phyloP scores from a whole-genome alignment of 1,140 invertebrate species.

The Trypoxylus dichotomus region DNA sequence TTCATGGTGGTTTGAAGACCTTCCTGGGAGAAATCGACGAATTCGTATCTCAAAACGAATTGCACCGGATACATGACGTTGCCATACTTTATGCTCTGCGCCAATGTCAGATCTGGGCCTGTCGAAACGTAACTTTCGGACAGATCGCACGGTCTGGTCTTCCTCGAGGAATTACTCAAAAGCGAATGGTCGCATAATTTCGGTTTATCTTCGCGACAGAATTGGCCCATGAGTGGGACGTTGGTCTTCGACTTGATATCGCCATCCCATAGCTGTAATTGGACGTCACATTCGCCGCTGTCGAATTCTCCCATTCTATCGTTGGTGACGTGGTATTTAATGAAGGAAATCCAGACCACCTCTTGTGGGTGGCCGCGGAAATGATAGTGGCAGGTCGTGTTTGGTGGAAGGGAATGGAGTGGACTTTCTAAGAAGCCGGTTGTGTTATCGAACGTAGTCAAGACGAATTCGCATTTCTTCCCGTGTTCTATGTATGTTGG shows the following conservation, averaged over 20 bases:
- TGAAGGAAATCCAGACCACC: conserved; percentile 82
- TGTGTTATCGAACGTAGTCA: conserved; percentile 72
- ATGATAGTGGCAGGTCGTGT: conserved; percentile 85
- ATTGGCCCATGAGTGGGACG: conserved; percentile 68
- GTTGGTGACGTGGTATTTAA: conserved; percentile 75
- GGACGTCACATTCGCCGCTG: conserved; percentile 70
- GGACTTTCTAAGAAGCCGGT: conserved; percentile 78
- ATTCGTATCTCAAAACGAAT: conserved; percentile 79
- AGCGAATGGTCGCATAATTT: conserved; percentile 74
- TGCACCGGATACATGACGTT: conserved; percentile 76
- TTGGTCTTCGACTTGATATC: conserved; percentile 55
- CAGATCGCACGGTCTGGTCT: conserved; percentile 72
- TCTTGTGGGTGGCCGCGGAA: conserved; percentile 72
- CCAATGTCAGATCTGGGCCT: conserved; percentile 70
- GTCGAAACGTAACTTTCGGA: conserved; percentile 77
- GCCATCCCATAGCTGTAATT: conserved; percentile 75
- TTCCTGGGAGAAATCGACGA: conserved; percentile 68
- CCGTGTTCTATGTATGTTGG: conserved; percentile 72
- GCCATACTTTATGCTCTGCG: conserved; percentile 73
- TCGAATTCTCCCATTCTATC: conserved; percentile 67
- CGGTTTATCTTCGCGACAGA: conserved; percentile 75
- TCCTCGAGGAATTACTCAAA: conserved; percentile 71
- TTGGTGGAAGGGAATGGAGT: conserved; percentile 77
- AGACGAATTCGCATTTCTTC: conserved; percentile 73
- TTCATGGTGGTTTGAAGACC: conserved; percentile 61